A percentile compares a stretch with the other conserved stretches of the same genome.
Conservation (phyloP, 2,888 invertebrate species). For the Saturnia japonica region DNA sequence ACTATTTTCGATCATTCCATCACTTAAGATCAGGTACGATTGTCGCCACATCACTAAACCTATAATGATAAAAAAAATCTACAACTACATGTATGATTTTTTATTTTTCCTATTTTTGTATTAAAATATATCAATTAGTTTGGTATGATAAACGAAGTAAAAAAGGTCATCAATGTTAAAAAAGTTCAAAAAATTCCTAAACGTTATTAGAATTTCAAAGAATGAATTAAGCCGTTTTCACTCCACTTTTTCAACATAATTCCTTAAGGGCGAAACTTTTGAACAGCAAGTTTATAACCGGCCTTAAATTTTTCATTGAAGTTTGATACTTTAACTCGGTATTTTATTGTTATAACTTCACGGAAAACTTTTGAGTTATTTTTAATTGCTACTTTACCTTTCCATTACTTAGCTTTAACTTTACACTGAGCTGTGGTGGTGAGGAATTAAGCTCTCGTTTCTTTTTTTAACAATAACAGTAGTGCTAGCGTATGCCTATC, state of each 20-base stretch:
- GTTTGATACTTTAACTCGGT: slow-evolving; percentile 42
- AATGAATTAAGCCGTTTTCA: slow-evolving; percentile 34
- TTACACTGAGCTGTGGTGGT: neutral
- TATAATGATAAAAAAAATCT: too few species aligned
- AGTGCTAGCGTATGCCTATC: neutral
- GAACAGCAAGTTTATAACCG: slow-evolving; percentile 39
- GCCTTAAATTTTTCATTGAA: slow-evolving; percentile 45
- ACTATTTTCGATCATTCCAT: too few species aligned
- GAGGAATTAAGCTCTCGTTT: neutral
- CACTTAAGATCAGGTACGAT: too few species aligned
- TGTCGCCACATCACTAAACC: too few species aligned
- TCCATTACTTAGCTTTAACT: slow-evolving; percentile 2
- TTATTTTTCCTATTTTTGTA: too few species aligned
- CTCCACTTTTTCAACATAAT: slow-evolving; percentile 35
- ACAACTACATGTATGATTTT: too few species aligned
- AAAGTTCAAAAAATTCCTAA: slow-evolving; percentile 24
- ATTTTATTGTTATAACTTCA: slow-evolving; percentile 40
- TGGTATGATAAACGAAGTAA: neutral
- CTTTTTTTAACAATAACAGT: neutral
- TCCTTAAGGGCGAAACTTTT: slow-evolving; percentile 38
- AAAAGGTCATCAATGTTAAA: slow-evolving; percentile 8
- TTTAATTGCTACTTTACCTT: slow-evolving; percentile 13
- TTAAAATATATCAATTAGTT: slow-evolving; percentile 5
- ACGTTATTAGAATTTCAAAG: slow-evolving; percentile 32
- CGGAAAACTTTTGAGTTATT: slow-evolving; percentile 19